Base-by-base conservation (phyloP, 2,113 vertebrate species). In the Ellobius talpinus region DNA sequence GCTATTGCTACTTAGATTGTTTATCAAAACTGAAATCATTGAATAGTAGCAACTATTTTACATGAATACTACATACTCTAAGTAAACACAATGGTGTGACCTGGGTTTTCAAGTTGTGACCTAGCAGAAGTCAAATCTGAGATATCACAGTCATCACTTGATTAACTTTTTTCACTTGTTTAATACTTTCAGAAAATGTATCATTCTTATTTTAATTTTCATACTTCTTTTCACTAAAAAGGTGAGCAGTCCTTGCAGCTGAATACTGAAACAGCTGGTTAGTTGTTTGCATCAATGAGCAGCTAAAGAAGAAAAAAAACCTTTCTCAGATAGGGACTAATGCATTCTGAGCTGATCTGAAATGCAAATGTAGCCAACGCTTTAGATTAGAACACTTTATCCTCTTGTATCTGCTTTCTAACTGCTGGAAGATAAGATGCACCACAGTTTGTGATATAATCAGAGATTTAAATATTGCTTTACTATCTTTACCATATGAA, bases 181-280 rank as follows among this genome's bases (percentile, higher is more conserved):
- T 93, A 66, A 6, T 95, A 87, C 36, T 92, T 96, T 66, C 55
- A 93, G 45, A 87, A 94, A 90, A 77, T 63, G 39, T 77, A 65
- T 92, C 17, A 24, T 77, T 95, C 77, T 9, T n/a, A 29, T 95
- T 95, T 86, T 91, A 58, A 89, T 94, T 89, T 94, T 91, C 39
- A 90, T 93, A 81, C 39, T 90, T 90, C 31, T 95, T 89, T 97
- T 96, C 42, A 94, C 45, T 45, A 29, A 63, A 95, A 95, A 96
- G 72, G 74, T 96, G 73, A 95, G 5, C 52, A 50, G 70, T 66
- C 31, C 29, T 52, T 33, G 17, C 89, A 88, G 55, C 65, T 92
- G 47, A 97, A 65, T 95, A 50, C 86, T 78, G 61, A 77, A 97
- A 94, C 82, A 92, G 82, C 81, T 96, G 72, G 95, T 96, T 89